These are phyloP conservation scores for Fulica atra DNA, from an alignment of 2,113 vertebrate species.

Conservation along the genomic window DNA sequence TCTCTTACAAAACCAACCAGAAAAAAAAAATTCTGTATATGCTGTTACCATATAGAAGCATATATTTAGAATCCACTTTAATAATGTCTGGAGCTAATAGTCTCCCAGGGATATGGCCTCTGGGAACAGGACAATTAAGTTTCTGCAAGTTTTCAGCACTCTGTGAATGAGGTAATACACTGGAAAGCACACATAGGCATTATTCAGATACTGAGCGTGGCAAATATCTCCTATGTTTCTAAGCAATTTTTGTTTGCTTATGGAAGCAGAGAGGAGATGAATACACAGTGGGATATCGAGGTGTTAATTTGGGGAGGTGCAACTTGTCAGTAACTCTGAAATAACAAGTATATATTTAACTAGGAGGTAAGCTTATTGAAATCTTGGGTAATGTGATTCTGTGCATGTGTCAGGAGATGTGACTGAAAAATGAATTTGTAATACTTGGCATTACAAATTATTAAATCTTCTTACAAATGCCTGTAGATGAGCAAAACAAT, in stretches of 20 bases:
- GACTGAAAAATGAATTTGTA: neutral
- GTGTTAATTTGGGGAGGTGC: neutral
- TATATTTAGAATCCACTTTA: slow-evolving; percentile 30
- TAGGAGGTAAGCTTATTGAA: neutral
- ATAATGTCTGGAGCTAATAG: slow-evolving; percentile 8
- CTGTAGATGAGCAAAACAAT: neutral
- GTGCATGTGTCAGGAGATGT: neutral
- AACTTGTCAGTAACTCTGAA: neutral
- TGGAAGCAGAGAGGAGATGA: neutral
- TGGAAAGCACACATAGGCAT: neutral
- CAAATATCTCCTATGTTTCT: neutral
- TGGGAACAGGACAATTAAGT: slow-evolving; percentile 14
- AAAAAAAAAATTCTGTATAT: neutral
- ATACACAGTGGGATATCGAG: neutral
- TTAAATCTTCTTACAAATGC: neutral
- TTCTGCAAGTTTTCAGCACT: slow-evolving; percentile 10
- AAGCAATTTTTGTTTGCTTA: slow-evolving; percentile 29
- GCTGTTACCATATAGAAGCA: neutral
- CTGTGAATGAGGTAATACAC: neutral
- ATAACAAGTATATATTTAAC: neutral
- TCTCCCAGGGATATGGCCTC: neutral
- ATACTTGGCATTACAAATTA: neutral
- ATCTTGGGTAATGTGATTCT: neutral
- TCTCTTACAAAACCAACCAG: neutral
- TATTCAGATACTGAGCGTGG: neutral